Evolutionary conservation across 2,888 invertebrate species (phyloP), one percentile per base, ranked within the genome.

Genomic region (Amphiduros pacificus): DNA sequence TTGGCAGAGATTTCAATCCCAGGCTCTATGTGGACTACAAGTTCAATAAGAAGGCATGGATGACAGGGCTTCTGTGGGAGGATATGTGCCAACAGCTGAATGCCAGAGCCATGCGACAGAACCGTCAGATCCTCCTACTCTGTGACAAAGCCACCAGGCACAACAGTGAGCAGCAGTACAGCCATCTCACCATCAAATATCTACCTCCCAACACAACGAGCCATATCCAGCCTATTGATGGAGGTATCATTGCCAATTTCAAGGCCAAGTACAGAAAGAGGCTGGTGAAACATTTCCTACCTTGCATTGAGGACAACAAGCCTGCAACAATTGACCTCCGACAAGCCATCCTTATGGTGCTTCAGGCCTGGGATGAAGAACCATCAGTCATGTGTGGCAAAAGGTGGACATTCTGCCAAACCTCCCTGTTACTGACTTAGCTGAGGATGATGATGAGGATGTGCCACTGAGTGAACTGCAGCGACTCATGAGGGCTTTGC

Each of bases 201-300:
- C 61, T 71, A 5, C 69, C 65, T 26, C 64, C 66, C 0, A 71
- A 69, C 52, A 71, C 68, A 29, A 67, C 68, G 1, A 14, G 59
- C 2, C 58, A 67, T 32, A 63, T 69, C 14, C 68, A 71, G 41
- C 69, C 64, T 1, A 61, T 71, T 55, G 67, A 71, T 31, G 68
- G 64, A 4, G 66, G 68, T 2, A 69, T 71, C 53, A 68, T 67
- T n/a, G 24, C 32, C 1, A 56, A 26, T 31, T 62, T 68, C 29
- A 66, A 65, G 55, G 40, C 26, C 11, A 26, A 65, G 55, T 65
- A 66, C 50, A 48, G 65, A 24, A 61, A 62, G 32, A 48, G 29
- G 26, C 53, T 62, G 24, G 58, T 62, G 1, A 26, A 26, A 9
- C 59, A 63, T 41, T 62, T 49, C 40, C 28, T 70, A 0, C 29